Conservation (phyloP, 30 jellyfish, hydroid and myxozoan species). For the Turritopsis dohrnii region DNA sequence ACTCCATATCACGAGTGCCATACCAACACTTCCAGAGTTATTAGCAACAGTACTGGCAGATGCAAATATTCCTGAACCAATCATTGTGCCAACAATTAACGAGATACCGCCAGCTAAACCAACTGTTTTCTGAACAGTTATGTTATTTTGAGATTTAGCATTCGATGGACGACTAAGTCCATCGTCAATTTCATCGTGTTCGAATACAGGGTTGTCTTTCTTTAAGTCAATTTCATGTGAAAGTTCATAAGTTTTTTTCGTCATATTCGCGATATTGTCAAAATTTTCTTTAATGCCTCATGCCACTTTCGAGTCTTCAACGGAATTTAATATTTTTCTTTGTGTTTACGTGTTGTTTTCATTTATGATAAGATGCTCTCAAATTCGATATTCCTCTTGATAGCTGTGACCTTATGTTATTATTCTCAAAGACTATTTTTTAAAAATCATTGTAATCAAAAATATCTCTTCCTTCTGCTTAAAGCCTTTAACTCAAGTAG, state of each 20-base stretch:
- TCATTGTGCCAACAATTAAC: conserved; percentile 78
- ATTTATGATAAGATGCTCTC: not conserved
- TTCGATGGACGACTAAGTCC: not conserved
- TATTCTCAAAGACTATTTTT: too few species aligned
- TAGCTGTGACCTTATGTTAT: too few species aligned
- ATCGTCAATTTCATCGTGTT: not conserved
- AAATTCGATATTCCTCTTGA: not conserved
- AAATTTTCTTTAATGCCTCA: not conserved
- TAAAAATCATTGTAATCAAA: too few species aligned
- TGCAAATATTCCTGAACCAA: conserved; percentile 94
- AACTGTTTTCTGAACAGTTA: conserved; percentile 35
- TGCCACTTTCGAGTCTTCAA: not conserved
- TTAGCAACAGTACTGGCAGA: conserved; percentile 64
- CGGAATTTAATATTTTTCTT: not conserved
- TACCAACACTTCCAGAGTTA: conserved; percentile 71
- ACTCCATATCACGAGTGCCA: conserved; percentile 73
- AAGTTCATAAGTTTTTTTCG: not conserved
- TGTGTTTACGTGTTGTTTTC: not conserved
- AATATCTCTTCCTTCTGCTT: too few species aligned
- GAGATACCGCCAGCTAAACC: conserved; percentile 75
- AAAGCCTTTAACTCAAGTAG: too few species aligned
- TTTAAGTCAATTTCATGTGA: not conserved
- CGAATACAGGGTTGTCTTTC: not conserved
- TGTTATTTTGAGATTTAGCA: not conserved
- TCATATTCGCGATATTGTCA: not conserved